Conservation (phyloP, 2,797 vertebrate species). For the Myotis daubentonii region DNA sequence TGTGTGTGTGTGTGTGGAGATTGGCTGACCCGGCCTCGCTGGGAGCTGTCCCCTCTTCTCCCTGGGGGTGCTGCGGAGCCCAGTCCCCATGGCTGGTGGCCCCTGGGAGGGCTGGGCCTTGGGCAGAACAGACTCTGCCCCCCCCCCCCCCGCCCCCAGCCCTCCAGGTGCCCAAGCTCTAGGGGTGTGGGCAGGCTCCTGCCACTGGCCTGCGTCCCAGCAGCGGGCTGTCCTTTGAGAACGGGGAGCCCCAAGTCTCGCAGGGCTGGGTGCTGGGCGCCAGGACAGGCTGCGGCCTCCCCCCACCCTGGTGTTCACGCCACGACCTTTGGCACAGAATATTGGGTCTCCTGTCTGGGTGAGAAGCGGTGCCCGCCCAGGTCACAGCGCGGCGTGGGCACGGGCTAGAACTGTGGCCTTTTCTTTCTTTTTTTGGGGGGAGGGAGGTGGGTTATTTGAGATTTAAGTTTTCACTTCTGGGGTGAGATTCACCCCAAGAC, state of each 20-base stretch:
- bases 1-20: background rate
- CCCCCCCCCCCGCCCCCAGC: too few species aligned
- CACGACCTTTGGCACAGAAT: background rate
- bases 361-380: background rate
- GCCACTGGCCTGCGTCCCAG: background rate
- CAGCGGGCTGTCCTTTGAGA: background rate
- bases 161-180: background rate
- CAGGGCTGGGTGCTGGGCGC: background rate
- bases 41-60: background rate
- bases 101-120: background rate
- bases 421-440: background rate
- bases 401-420: background rate
- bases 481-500: background rate
- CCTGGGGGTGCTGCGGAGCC: background rate
- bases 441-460: background rate
- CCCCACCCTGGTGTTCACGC: background rate
- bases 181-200: background rate
- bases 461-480: conserved; percentile 29
- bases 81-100: background rate
- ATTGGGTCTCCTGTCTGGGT: background rate
- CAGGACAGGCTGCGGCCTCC: background rate
- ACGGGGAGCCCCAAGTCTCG: background rate
- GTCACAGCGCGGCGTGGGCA: background rate
- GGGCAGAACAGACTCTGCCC: background rate
- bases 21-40: background rate